phyloP scores from a whole-genome alignment of 2,797 vertebrate genomes.

The Centropyge bicolor region DNA sequence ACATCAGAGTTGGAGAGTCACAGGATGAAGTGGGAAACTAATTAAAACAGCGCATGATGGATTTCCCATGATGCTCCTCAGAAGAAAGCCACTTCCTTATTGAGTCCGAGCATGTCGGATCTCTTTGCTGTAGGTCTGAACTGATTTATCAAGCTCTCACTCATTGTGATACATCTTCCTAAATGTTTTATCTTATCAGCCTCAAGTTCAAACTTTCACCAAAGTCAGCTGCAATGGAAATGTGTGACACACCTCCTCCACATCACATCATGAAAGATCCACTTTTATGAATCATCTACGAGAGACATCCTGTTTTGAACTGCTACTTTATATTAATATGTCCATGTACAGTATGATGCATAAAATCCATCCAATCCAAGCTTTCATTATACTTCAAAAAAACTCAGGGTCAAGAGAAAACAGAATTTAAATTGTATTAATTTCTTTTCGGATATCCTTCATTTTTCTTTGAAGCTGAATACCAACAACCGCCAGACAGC shows the following conservation, averaged over 20 bases:
- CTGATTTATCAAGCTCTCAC: slow-evolving; percentile 55
- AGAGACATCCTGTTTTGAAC: slow-evolving; percentile 8
- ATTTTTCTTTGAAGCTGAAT: slow-evolving; percentile 1
- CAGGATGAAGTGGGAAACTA: slow-evolving; percentile 56
- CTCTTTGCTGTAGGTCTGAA: slow-evolving; percentile 38
- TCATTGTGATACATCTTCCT: slow-evolving; percentile 38
- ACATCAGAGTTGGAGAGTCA: slow-evolving; percentile 48
- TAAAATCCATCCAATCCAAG: background rate
- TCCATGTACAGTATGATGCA: background rate
- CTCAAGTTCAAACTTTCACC: slow-evolving; percentile 3
- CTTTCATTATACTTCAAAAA: background rate
- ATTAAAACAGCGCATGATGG: slow-evolving; percentile 67
- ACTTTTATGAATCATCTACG: slow-evolving; percentile 1
- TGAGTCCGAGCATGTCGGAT: slow-evolving; percentile 32
- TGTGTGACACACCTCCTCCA: background rate
- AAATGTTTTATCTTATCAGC: slow-evolving; percentile 15
- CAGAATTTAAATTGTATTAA: background rate
- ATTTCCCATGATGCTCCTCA: slow-evolving; percentile 51
- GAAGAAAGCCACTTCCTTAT: slow-evolving; percentile 39
- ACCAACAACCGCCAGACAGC: slow-evolving; percentile 26
- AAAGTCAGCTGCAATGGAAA: slow-evolving; percentile 15
- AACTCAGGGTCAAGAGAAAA: background rate
- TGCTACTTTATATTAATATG: background rate
- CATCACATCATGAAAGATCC: background rate
- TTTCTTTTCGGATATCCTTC: background rate